These are phyloP conservation scores for Cantharis rustica DNA, from an alignment of 2,888 invertebrate species.

Conservation along the genomic window DNA sequence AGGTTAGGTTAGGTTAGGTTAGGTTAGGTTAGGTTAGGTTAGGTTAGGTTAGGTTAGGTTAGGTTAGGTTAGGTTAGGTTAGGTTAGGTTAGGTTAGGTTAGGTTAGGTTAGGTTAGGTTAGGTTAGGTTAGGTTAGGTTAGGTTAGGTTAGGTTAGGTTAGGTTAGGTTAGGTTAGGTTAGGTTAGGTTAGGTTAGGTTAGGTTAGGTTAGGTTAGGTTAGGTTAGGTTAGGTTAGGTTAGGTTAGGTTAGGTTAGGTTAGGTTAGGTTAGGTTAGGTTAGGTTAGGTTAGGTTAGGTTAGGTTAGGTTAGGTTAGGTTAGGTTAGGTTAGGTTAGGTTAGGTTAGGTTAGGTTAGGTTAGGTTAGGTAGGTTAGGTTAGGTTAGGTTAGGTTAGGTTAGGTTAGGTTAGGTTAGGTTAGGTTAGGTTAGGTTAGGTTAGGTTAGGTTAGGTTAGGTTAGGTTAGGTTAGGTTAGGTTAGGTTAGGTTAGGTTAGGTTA, in stretches of 20 bases:
- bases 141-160: constrained; percentile 30
- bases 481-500: too few relatives aligned
- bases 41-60: constrained; percentile 16
- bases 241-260: too few relatives aligned
- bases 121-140: constrained; percentile 20
- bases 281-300: constrained; percentile 40
- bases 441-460: too few relatives aligned
- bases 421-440: too few relatives aligned
- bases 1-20: neutral
- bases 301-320: constrained; percentile 18
- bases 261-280: constrained; percentile 7
- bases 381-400: too few relatives aligned
- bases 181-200: neutral
- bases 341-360: too few relatives aligned
- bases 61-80: constrained; percentile 16
- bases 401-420: too few relatives aligned
- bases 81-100: constrained; percentile 26
- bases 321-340: too few relatives aligned
- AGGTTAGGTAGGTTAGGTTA: too few relatives aligned
- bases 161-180: constrained; percentile 28
- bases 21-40: constrained; percentile 18
- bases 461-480: too few relatives aligned
- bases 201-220: too few relatives aligned
- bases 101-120: constrained; percentile 25
- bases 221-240: too few relatives aligned